A percentile compares a stretch with the other conserved stretches of the same genome.
These are phyloP conservation scores for Nemopilema nomurai DNA, from an alignment of 30 jellyfish, hydroid and myxozoan genomes.

Conservation along the genomic window DNA sequence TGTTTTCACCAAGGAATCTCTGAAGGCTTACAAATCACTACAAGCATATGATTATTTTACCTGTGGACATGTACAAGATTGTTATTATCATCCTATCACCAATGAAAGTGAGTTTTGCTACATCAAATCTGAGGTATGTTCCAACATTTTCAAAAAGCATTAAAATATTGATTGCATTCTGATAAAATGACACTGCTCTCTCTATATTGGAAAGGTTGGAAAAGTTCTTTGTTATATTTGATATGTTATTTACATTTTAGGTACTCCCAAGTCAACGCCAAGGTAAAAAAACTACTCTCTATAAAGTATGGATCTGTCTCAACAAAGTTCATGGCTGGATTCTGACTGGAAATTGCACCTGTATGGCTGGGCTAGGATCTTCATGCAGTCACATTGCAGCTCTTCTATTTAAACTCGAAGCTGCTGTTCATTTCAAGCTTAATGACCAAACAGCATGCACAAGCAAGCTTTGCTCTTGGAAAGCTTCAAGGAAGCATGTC, in stretches of 20 bases:
- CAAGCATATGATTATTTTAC: slow-evolving; percentile 56
- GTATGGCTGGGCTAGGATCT: slow-evolving; percentile 13
- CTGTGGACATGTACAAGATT: slow-evolving; percentile 59
- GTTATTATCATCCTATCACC: slow-evolving; percentile 20
- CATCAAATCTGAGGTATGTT: slow-evolving; percentile 47
- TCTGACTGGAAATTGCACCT: slow-evolving; percentile 2
- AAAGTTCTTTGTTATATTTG: too few species aligned
- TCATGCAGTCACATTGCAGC: too few species aligned
- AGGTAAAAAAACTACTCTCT: slow-evolving; percentile 10
- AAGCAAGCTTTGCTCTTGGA: slow-evolving; percentile 33
- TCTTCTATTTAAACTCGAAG: slow-evolving; percentile 32
- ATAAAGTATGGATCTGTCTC: slow-evolving; percentile 4
- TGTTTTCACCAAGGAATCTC: slow-evolving; percentile 54
- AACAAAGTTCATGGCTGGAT: slow-evolving; percentile 19
- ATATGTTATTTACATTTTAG: neutral
- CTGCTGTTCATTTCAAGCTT: slow-evolving; percentile 34
- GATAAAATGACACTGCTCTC: too few species aligned
- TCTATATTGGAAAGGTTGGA: too few species aligned
- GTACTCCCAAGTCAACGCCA: slow-evolving; percentile 24
- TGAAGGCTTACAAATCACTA: slow-evolving; percentile 67
- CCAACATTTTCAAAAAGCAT: too few species aligned
- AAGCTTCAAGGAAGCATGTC: slow-evolving; percentile 14
- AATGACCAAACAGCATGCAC: slow-evolving; percentile 19
- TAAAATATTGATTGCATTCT: too few species aligned
- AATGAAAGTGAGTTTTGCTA: slow-evolving; percentile 46